Conservation (phyloP, 92 coral and sea anemone genomes). For the Anthopleura xanthogrammica region DNA sequence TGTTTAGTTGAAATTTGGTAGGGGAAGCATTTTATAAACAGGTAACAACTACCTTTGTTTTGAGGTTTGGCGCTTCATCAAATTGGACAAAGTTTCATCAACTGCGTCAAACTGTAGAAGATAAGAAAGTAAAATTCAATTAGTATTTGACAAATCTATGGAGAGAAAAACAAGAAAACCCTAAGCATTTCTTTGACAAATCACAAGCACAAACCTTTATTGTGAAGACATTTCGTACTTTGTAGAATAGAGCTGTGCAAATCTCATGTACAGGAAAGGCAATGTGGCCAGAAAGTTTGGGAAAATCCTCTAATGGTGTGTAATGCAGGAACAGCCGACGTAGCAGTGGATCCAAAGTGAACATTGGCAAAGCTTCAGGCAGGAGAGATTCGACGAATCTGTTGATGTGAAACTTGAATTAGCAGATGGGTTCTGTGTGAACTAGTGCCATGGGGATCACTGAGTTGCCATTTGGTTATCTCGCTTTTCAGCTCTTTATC, state of each 20-base stretch:
- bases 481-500: no score
- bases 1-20: neutral
- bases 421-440: no score
- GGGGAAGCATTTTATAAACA: neutral
- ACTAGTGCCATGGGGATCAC: no score
- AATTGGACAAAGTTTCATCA: neutral
- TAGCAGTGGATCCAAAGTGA: constrained; percentile 59
- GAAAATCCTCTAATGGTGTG: constrained; percentile 45
- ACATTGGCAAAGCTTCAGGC: constrained; percentile 33
- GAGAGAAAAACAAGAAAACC: neutral
- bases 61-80: neutral
- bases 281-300: constrained; percentile 12
- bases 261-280: constrained; percentile 51
- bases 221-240: neutral
- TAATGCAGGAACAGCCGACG: constrained; percentile 49
- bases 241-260: constrained; percentile 42
- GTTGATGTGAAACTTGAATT: neutral
- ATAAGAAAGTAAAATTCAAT: neutral
- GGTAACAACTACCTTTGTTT: neutral
- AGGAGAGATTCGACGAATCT: constrained; percentile 29
- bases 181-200: neutral
- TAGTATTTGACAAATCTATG: neutral
- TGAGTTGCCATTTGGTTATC: no score
- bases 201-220: neutral
- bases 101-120: neutral